Evolutionary conservation across 2,888 invertebrate species (phyloP), one percentile per base, ranked within the genome.

Genomic region (Mimachlamys varia): DNA sequence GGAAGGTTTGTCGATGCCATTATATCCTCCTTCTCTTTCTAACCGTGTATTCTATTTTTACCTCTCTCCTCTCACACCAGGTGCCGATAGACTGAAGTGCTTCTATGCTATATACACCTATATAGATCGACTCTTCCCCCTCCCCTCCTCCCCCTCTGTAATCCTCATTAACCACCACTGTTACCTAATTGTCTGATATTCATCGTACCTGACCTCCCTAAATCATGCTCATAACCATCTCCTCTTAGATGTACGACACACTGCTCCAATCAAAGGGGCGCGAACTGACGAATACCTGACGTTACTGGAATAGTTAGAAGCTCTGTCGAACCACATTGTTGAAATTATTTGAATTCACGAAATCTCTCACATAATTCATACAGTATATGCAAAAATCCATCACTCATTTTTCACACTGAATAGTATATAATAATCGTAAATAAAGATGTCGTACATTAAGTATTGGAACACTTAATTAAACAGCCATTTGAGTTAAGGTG

Each of bases 1-100:
- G 27, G 76, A 76, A 76, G 76, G 22, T 33, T 76, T 76, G 76
- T 33, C 76, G 76, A 76, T 76, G 76, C 76, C 76, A 76, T 76
- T 76, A 76, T 33, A 76, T 27, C 12, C 27, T 15, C 76, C 33
- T 12, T 76, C 76, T 27, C 76, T 22, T 27, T 76, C 76, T 76
- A 58, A 22, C 58, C 10, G 58, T 58, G 76, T 33, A 76, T 27
- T 76, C 13, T 53, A 33, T 76, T 33, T 76, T 33, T 62, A 62
- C 62, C n/a, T 53, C 53, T 53, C 58, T 17, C 33, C 76, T 76
- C 33, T 27, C 27, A 27, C 33, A 76, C 76, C 76, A 76, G 76
- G 76, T 76, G 76, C 76, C 76, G 76, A 76, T 76, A 76, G 33
- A 76, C 13, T 76, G 76, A 76, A 33, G 76, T 33, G 33, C 33